Conservation (phyloP, 2,888 invertebrate genomes). For the Drosophila robusta region DNA sequence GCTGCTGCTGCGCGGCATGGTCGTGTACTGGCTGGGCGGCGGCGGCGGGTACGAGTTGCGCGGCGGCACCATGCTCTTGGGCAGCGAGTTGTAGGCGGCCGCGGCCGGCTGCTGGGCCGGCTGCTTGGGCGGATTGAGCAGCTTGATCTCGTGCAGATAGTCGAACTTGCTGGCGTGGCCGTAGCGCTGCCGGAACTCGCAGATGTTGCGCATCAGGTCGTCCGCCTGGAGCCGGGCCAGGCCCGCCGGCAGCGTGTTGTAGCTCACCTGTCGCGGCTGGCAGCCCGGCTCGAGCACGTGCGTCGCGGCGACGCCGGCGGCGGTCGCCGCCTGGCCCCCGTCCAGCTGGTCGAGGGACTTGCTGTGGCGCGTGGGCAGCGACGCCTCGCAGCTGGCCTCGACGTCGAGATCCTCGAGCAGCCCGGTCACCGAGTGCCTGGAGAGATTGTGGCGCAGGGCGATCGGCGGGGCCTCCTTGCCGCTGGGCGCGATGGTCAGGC, state of each 20-base stretch:
- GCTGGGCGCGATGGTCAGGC: constrained; percentile 88
- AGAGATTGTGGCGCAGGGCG: constrained; percentile 84
- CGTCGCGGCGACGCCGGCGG: constrained; percentile 10
- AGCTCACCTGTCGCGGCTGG: constrained; percentile 54
- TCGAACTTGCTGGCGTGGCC: constrained; percentile 86
- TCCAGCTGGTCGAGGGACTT: constrained; percentile 93
- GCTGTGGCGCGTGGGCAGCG: constrained; percentile 91
- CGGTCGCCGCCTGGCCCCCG: constrained; percentile 67
- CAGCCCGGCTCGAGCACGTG: constrained; percentile 19
- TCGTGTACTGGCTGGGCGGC: constrained; percentile 84
- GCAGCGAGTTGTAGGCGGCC: constrained; percentile 84
- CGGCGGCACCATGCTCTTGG: constrained; percentile 86
- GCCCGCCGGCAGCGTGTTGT: constrained; percentile 67
- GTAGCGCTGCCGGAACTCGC: constrained; percentile 88
- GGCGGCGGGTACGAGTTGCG: constrained; percentile 88
- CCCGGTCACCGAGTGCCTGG: constrained; percentile 88
- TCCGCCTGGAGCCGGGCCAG: constrained; percentile 84
- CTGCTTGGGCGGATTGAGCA: constrained; percentile 83
- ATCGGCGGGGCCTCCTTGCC: constrained; percentile 65
- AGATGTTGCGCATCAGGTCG: constrained; percentile 87
- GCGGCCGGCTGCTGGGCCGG: constrained; percentile 53
- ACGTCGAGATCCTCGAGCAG: constrained; percentile 84
- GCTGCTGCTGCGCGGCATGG: constrained; percentile 88
- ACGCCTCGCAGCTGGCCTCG: constrained; percentile 84
- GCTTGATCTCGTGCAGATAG: constrained; percentile 84